A percentile compares a stretch with the other conserved stretches of the same genome.
Conservation (phyloP, 2,888 invertebrate species). For the Enchytraeus crypticus region DNA sequence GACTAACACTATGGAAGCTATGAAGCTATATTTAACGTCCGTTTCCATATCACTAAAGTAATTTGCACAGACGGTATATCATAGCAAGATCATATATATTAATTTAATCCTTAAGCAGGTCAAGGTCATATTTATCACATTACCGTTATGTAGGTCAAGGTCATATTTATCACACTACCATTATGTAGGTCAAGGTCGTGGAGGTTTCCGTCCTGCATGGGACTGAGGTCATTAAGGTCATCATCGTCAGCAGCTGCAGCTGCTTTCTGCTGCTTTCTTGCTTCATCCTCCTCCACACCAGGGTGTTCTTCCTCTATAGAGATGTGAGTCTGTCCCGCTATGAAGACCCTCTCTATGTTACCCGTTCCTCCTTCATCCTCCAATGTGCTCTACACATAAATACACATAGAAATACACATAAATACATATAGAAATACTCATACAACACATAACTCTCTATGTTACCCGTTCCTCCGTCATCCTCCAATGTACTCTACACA, state of each 20-base stretch:
- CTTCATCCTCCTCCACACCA: constrained; percentile 6
- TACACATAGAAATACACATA: background rate
- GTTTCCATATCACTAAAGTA: too few relatives aligned
- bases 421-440: too few relatives aligned
- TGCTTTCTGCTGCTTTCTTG: background rate
- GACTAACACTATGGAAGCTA: too few relatives aligned
- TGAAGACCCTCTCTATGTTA: constrained; percentile 7
- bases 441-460: too few relatives aligned
- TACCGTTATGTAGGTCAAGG: too few relatives aligned
- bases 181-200: too few relatives aligned
- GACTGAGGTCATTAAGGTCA: background rate
- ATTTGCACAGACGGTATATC: too few relatives aligned
- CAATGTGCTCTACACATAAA: background rate
- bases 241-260: constrained; percentile 6
- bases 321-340: constrained; percentile 13
- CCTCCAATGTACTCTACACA: constrained; percentile 3
- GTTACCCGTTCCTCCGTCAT: constrained; percentile 1
- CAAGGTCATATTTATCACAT: too few relatives aligned
- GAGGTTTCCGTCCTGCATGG: background rate
- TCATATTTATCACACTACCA: too few relatives aligned
- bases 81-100: too few relatives aligned
- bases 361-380: constrained; percentile 3
- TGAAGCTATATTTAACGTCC: too few relatives aligned
- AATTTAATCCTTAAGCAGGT: too few relatives aligned
- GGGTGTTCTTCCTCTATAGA: constrained; percentile 16